phyloP scores from a whole-genome alignment of 2,888 invertebrate species.

The Horisme vitalbata region DNA sequence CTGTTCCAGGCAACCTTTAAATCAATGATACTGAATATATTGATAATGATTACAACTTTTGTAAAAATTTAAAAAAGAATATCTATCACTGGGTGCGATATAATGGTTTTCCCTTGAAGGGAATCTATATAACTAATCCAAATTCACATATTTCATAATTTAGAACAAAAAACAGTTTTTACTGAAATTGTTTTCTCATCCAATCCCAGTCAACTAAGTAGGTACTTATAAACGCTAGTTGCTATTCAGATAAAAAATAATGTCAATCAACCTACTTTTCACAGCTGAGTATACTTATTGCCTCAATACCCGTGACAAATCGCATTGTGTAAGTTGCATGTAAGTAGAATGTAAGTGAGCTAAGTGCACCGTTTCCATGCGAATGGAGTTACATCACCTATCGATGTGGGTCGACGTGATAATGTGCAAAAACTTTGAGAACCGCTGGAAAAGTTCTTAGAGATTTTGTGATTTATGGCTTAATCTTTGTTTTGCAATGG shows the following conservation, averaged over 20 bases:
- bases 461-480: background rate
- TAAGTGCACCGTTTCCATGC: constrained; percentile 25
- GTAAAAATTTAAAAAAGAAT: too few relatives aligned
- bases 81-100: too few relatives aligned
- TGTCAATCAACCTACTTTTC: too few relatives aligned
- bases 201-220: too few relatives aligned
- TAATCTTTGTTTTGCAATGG: background rate
- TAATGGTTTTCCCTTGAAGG: too few relatives aligned
- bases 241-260: too few relatives aligned
- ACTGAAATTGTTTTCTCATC: too few relatives aligned
- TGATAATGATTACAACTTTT: too few relatives aligned
- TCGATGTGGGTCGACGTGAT: constrained; percentile 12
- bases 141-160: background rate
- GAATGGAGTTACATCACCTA: constrained; percentile 27
- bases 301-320: constrained; percentile 23
- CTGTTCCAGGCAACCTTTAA: too few relatives aligned
- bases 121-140: too few relatives aligned
- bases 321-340: constrained; percentile 26
- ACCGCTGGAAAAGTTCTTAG: constrained; percentile 1
- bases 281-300: constrained; percentile 12
- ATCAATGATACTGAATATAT: too few relatives aligned
- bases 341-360: background rate
- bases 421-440: constrained; percentile 27
- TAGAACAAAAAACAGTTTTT: constrained; percentile 2
- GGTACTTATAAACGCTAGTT: too few relatives aligned